These are phyloP conservation scores for Enteromius treurensis DNA, from an alignment of 2,797 vertebrate species.

Conservation along the genomic window DNA sequence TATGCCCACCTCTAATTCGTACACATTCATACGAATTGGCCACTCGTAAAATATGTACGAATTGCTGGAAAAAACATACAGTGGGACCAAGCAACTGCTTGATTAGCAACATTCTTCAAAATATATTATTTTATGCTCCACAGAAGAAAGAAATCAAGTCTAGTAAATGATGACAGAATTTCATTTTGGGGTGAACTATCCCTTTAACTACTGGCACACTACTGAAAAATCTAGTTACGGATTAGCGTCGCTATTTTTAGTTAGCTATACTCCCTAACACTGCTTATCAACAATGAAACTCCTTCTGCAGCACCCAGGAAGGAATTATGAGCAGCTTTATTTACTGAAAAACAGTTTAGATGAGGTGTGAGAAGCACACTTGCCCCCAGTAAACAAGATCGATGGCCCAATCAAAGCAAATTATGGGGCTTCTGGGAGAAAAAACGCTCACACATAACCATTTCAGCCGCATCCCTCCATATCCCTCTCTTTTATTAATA, in stretches of 20 bases:
- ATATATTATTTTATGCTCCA: background rate
- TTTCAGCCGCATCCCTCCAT: background rate
- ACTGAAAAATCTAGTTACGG: background rate
- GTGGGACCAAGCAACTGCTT: too few relatives aligned
- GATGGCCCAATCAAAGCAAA: conserved; percentile 51
- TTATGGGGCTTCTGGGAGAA: conserved; percentile 41
- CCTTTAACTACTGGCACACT: background rate
- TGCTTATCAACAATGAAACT: conserved; percentile 29
- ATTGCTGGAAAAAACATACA: too few relatives aligned
- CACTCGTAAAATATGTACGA: too few relatives aligned
- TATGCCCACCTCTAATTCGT: too few relatives aligned
- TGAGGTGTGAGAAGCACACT: conserved; percentile 31
- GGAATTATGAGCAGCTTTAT: conserved; percentile 42
- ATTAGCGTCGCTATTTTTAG: conserved; percentile 23
- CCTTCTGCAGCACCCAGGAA: conserved; percentile 23
- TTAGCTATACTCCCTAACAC: background rate
- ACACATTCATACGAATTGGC: too few relatives aligned
- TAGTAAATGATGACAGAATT: background rate
- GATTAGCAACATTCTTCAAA: background rate
- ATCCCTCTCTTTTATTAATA: conserved; percentile 35
- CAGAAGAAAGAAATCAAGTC: background rate
- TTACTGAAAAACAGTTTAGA: conserved; percentile 46
- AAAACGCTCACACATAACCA: conserved; percentile 31
- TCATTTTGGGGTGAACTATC: background rate
- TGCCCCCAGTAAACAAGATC: conserved; percentile 50